phyloP scores from a whole-genome alignment of 2,888 invertebrate genomes.

The Electrophaes corylata region DNA sequence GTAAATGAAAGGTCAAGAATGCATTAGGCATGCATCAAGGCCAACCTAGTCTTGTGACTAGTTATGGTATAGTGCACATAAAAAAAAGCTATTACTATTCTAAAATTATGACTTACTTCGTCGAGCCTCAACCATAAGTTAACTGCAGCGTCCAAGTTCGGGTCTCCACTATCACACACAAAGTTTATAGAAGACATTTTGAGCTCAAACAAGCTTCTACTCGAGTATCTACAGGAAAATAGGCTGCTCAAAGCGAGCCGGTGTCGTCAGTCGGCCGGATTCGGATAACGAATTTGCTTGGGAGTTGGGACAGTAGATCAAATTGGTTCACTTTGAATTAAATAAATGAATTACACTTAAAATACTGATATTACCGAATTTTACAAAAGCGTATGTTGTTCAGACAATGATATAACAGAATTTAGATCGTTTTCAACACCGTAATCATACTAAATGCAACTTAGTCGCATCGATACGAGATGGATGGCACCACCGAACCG shows the following conservation, averaged over 20 bases:
- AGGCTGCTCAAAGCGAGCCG: slow-evolving; percentile 13
- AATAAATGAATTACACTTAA: too few species aligned
- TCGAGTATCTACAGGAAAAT: background rate
- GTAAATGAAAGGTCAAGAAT: slow-evolving; percentile 11
- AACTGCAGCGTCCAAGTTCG: slow-evolving; percentile 86
- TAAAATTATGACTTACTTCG: slow-evolving; percentile 74
- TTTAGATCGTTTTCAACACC: background rate
- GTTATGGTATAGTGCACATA: background rate
- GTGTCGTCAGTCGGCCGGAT: too few species aligned
- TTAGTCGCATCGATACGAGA: background rate
- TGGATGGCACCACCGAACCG: too few species aligned
- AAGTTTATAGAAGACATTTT: slow-evolving; percentile 34
- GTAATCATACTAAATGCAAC: background rate
- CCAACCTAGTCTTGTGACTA: slow-evolving; percentile 20
- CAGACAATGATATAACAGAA: background rate
- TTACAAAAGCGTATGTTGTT: background rate
- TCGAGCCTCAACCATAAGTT: slow-evolving; percentile 91
- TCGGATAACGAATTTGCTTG: slow-evolving; percentile 2
- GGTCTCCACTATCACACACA: slow-evolving; percentile 75
- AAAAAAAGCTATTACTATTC: background rate
- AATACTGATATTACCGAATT: background rate
- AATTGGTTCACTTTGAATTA: too few species aligned
- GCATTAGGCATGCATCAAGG: slow-evolving; percentile 13
- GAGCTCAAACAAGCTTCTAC: background rate
- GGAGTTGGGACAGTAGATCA: too few species aligned